A percentile compares a stretch with the other conserved stretches of the same genome.
Evolutionary conservation across 2,888 invertebrate genomes (phyloP).

Genomic region (Ptychoptera albimana): DNA sequence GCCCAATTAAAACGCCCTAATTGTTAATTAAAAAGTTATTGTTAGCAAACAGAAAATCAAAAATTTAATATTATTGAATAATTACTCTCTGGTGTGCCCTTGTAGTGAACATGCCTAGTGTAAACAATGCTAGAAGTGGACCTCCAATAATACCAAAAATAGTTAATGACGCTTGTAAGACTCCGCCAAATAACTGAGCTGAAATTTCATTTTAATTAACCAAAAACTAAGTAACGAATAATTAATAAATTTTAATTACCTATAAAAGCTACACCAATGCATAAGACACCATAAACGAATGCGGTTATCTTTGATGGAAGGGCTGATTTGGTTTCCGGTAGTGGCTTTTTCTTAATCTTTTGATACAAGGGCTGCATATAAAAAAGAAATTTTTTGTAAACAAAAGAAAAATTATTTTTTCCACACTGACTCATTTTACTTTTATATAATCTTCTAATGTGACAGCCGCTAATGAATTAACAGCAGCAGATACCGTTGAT

Average conservation of each 20-base stretch:
- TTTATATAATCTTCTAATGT: conserved; percentile 76
- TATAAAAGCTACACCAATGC: conserved; percentile 66
- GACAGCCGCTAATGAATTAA: conserved; percentile 82
- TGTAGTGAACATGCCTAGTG: conserved; percentile 69
- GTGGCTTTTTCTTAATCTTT: conserved; percentile 21
- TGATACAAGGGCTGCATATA: conserved; percentile 26
- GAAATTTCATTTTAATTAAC: conserved; percentile 17
- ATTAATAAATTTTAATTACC: conserved; percentile 62
- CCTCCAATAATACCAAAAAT: conserved; percentile 81
- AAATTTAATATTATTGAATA: conserved; percentile 4
- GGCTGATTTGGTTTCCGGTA: conserved; percentile 30
- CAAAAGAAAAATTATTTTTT: not conserved
- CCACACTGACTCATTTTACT: conserved; percentile 14
- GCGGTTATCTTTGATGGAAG: conserved; percentile 51
- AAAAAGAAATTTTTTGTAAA: not conserved
- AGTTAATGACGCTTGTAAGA: conserved; percentile 75
- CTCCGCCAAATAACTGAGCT: conserved; percentile 65
- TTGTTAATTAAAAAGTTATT: conserved; percentile 12
- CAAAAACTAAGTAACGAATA: conserved; percentile 44
- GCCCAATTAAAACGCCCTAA: conserved; percentile 53
- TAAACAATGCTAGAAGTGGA: conserved; percentile 71
- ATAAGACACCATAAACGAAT: conserved; percentile 53
- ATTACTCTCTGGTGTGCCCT: conserved; percentile 50
- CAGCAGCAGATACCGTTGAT: conserved; percentile 80
- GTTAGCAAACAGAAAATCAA: too few relatives aligned